Base-by-base conservation (phyloP, 2,113 vertebrate genomes). In the Jaculus jaculus region DNA sequence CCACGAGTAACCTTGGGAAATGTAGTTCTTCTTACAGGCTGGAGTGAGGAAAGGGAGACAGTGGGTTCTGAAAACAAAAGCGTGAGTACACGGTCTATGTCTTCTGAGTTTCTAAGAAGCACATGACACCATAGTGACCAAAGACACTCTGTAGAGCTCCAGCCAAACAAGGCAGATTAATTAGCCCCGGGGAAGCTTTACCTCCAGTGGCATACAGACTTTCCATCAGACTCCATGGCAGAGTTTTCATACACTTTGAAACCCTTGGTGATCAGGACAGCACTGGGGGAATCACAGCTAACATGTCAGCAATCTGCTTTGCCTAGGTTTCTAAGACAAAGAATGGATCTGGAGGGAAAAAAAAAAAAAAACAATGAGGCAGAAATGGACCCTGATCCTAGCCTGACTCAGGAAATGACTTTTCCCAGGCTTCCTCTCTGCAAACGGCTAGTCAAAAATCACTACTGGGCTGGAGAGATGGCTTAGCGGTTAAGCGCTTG, bases 301-400 rank as follows among this genome's bases (percentile, higher is more conserved):
- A 66, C 26, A 61, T 89, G 89, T 91, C 47, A 37, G 39, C 66
- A 75, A 92, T 54, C 63, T 73, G 37, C 58, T 78, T 71, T 90
- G 28, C 30, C 58, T 34, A 7, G 54, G 26, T 66, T 92, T 72
- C 18, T 69, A 72, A 91, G 84, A 66, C 82, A 82, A 78, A 39
- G 24, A 3, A 77, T 17, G 60, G 24, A 72, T 77, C 51, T 51
- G 58, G 37, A 89, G 37, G 51, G 86, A 86, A 89, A 47, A 47
- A 47, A 47, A 47, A 47, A 47, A 47, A 47, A 47, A 24, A 34
- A 63, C 61, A 83, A 34, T n/a, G 9, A 54, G 2, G 20, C 5
- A 17, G 4, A 37, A 92, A 87, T 28, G 30, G 42, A 63, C 79
- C 72, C 47, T 71, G 89, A 83, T 69, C 74, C 66, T 66, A 93